phyloP scores from a whole-genome alignment of 2,113 vertebrate species.

The Sus scrofa region T2T-Sscrofa CM000825.6:46418001-46418500 shows the following conservation, averaged over 20 bases:
- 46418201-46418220: no score
- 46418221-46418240: neutral
- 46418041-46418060: fast-evolving
- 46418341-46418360: neutral
- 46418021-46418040: fast-evolving
- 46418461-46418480: neutral
- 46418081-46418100: fast-evolving
- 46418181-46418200: neutral
- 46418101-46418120: fast-evolving
- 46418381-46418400: neutral
- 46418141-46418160: neutral
- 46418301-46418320: neutral
- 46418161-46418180: fast-evolving
- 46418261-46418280: fast-evolving
- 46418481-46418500: neutral
- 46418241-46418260: fast-evolving
- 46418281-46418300: neutral
- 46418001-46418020: fast-evolving
- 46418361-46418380: neutral
- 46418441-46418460: neutral
- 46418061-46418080: fast-evolving
- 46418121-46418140: fast-evolving
- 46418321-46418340: neutral
- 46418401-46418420: neutral
- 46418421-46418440: neutral